These are phyloP conservation scores for Hemitrygon akajei DNA, from an alignment of 2,797 vertebrate species.

Conservation along the genomic window DNA sequence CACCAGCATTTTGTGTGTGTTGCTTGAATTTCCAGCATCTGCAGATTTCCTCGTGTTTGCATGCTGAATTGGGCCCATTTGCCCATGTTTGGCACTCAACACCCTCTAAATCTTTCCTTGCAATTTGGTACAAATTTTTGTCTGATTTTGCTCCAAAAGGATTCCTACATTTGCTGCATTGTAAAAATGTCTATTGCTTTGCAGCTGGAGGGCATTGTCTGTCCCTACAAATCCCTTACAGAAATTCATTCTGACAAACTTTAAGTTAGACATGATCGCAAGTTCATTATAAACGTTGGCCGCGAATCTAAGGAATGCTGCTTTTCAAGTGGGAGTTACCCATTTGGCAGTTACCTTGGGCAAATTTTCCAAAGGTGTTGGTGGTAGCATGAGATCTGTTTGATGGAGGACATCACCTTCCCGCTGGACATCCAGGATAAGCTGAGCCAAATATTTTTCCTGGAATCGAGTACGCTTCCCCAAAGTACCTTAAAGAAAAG, in stretches of 20 bases:
- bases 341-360: conserved; percentile 65
- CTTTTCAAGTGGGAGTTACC: neutral
- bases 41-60: too few species aligned
- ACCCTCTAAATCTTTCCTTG: too few species aligned
- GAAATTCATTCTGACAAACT: neutral
- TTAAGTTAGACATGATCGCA: neutral
- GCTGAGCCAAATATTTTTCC: conserved; percentile 82
- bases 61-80: too few species aligned
- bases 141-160: neutral
- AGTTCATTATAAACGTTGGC: neutral
- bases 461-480: conserved; percentile 95
- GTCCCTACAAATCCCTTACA: neutral
- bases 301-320: neutral
- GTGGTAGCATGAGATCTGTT: conserved; percentile 55
- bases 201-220: neutral
- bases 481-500: conserved; percentile 69
- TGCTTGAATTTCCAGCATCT: too few species aligned
- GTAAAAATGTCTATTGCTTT: neutral
- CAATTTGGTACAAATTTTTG: neutral
- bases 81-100: too few species aligned
- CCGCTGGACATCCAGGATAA: conserved; percentile 76
- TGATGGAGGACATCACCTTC: conserved; percentile 49
- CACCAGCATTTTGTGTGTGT: too few species aligned
- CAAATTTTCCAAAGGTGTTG: conserved; percentile 67
- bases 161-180: neutral